Base-by-base conservation (phyloP, 2,797 vertebrate genomes). In the Onychomys torridus region DNA sequence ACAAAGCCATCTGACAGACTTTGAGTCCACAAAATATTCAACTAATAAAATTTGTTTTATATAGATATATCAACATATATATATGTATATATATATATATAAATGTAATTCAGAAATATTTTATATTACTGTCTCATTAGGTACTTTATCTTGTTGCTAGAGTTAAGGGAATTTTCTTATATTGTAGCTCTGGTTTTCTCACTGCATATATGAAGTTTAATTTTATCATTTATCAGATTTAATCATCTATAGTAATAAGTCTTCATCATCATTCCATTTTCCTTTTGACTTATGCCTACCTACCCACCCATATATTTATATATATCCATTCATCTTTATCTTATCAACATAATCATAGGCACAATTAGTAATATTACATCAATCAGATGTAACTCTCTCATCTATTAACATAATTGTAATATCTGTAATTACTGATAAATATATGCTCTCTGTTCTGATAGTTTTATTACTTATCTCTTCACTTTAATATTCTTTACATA, bases 161-260 rank as follows among this genome's bases (percentile, higher is more conserved):
- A 82, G 49, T 93, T 84, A 93, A 76, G 88, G 67, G 2, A 49
- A 69, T 93, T 32, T 89, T 91, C 78, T 95, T 77, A 32, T 81
- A 81, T 91, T 79, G 69, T 94, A 86, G 43, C 34, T 73, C 57
- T 52, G 55, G 81, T 73, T 43, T 78, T 17, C 27, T 91, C 14
- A 55, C 52, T 83, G 4, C 5, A 34, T 71, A 73, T 82, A 37
- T 67, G 40, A 89, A 90, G 14, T 77, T 90, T 77, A 81, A 32
- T 85, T 83, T 95, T 91, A 32, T 95, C 34, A 71, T n/a, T 92
- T 93, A 13, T 78, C 43, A 89, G 29, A 85, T 90, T 12, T 89
- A 78, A 27, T 86, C 5, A 63, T 65, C 19, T 69, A 5, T 23
- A 73, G 2, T 85, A 86, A 77, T 65, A 43, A 86, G 43, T 2